These are phyloP conservation scores for Dipodomys stephensi DNA, from an alignment of 2,113 vertebrate species.

Conservation along the genomic window DNA sequence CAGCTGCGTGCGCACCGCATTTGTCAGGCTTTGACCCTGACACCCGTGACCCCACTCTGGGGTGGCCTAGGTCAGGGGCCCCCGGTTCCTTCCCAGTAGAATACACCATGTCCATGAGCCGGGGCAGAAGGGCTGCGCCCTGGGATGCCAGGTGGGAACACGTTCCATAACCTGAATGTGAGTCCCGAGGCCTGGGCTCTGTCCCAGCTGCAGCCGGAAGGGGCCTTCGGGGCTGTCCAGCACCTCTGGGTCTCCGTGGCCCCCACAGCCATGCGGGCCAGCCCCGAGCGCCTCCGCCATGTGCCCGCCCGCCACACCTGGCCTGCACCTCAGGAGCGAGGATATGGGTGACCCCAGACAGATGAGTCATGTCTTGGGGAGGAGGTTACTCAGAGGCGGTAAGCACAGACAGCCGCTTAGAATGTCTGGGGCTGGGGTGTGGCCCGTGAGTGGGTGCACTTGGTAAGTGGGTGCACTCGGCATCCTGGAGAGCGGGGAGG, in stretches of 20 bases:
- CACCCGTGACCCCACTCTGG: neutral
- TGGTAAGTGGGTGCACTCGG: no score
- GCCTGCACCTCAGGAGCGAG: constrained; percentile 57
- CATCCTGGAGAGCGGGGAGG: fast-evolving
- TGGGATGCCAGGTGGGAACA: neutral
- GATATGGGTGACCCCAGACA: constrained; percentile 76
- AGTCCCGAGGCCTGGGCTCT: neutral
- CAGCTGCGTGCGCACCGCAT: neutral
- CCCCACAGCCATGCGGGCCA: neutral
- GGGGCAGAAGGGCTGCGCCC: no score
- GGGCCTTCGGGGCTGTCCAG: neutral
- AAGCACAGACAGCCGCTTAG: neutral
- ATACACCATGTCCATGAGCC: no score
- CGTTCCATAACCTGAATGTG: neutral
- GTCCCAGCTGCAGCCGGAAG: neutral
- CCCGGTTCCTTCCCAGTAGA: no score
- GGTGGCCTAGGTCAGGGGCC: neutral
- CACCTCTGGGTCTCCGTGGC: no score
- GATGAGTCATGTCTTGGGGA: constrained; percentile 74
- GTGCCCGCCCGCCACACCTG: neutral
- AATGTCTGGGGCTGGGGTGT: neutral
- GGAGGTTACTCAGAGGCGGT: constrained; percentile 59
- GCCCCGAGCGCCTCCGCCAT: neutral
- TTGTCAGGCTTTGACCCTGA: neutral
- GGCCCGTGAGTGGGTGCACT: no score